Evolutionary conservation across 2,888 invertebrate genomes (phyloP), one percentile per base, ranked within the genome.

Genomic region (Idaea biselata): DNA sequence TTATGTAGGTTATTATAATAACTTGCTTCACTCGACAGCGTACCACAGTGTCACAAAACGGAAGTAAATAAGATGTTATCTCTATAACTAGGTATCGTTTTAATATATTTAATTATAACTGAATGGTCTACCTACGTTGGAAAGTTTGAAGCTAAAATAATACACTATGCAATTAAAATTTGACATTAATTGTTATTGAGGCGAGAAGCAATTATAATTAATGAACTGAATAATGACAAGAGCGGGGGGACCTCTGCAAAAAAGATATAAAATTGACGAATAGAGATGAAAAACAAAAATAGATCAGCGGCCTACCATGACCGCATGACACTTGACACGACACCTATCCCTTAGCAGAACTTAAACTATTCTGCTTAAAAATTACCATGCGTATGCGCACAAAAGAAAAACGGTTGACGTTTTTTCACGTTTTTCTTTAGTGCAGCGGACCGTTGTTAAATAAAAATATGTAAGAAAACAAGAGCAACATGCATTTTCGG

Each of bases 321-420:
- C 25, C 53, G n/a, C n/a, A 53, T n/a, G 11, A 53, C 3, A 53
- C 53, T 4, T 53, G n/a, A n/a, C n/a, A n/a, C n/a, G n/a, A 53
- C n/a, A 4, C 53, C 3, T n/a, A 53, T 1, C 53, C 6, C 6
- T 2, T 53, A 16, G 25, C 25, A 25, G 25, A 25, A 25, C 25
- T 25, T 25, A 25, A 25, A 25, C 53, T 53, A 6, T 3, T 53
- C 53, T 53, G n/a, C n/a, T 4, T 53, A 53, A 16, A 53, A 4
- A 57, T 8, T n/a, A n/a, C n/a, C n/a, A n/a, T n/a, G n/a, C n/a
- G n/a, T n/a, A n/a, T n/a, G n/a, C n/a, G n/a, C 18, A 57, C 32
- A n/a, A 58, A 58, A 58, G 16, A 16, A 55, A 16, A 16, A 16
- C 55, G 55, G n/a, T n/a, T n/a, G n/a, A n/a, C n/a, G n/a, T n/a